Conservation (phyloP, 2,113 vertebrate species). For the Centropus unirufus region DNA sequence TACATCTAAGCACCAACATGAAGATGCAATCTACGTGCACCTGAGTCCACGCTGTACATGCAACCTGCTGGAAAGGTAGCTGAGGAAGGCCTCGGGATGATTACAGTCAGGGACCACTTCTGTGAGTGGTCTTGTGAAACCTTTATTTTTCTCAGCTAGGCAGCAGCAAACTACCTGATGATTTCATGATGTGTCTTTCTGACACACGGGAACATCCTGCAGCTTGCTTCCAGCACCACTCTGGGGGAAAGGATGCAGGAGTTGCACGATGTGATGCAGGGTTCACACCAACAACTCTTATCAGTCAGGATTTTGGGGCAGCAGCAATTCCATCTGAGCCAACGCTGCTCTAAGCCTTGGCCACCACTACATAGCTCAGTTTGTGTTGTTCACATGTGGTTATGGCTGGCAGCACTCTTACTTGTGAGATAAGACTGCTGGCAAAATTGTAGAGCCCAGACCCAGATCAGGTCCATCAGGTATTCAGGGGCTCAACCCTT, state of each 20-base stretch:
- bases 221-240: not conserved
- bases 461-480: not conserved
- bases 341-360: fast-evolving
- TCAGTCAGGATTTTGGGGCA: fast-evolving
- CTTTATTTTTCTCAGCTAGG: not conserved
- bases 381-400: not conserved
- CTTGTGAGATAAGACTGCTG: not conserved
- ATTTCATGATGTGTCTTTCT: not conserved
- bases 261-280: not conserved
- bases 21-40: not conserved
- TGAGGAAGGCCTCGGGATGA: not conserved
- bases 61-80: not conserved
- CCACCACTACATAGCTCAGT: not conserved
- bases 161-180: not conserved
- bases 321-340: not conserved
- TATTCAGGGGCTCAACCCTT: not conserved
- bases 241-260: not conserved
- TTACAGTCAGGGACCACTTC: not conserved
- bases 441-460: not conserved
- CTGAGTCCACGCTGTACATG: not conserved
- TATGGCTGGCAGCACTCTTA: not conserved
- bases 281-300: not conserved
- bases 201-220: not conserved
- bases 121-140: not conserved
- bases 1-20: not conserved